Evolutionary conservation across 2,888 invertebrate genomes (phyloP).

Genomic region (Bembecia ichneumoniformis): DNA sequence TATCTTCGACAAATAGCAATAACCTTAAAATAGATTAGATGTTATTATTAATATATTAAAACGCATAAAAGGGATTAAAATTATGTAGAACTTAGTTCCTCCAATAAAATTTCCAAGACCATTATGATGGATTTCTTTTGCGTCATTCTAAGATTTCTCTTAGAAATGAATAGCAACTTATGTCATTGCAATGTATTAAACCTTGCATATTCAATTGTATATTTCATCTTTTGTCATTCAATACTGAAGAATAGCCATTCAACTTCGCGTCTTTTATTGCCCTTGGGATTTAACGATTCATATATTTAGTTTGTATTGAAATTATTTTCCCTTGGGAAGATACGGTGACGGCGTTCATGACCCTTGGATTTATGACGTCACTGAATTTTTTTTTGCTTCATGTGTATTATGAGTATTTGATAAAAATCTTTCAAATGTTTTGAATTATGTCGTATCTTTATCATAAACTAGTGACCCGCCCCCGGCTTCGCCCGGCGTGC

Average conservation of each 20-base stretch:
- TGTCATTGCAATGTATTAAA: slow-evolving; percentile 10
- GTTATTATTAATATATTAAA: too few relatives aligned
- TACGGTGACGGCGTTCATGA: not conserved
- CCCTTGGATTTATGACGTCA: not conserved
- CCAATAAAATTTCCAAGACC: too few relatives aligned
- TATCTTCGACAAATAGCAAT: too few relatives aligned
- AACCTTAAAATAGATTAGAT: too few relatives aligned
- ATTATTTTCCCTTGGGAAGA: slow-evolving; percentile 8
- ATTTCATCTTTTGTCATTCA: slow-evolving; percentile 41
- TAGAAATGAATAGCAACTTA: not conserved
- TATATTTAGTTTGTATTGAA: slow-evolving; percentile 20
- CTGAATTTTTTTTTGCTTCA: not conserved
- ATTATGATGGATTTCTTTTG: not conserved
- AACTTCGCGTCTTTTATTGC: slow-evolving; percentile 21
- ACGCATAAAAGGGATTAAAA: too few relatives aligned
- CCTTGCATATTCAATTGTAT: slow-evolving; percentile 7
- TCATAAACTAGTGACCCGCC: too few relatives aligned
- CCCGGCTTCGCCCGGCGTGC: too few relatives aligned
- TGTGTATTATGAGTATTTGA: too few relatives aligned
- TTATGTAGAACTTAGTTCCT: too few relatives aligned
- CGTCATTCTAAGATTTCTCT: not conserved
- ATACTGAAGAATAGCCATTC: slow-evolving; percentile 30
- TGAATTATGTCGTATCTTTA: too few relatives aligned
- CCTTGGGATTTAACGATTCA: slow-evolving; percentile 15
- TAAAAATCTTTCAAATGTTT: too few relatives aligned